Base-by-base conservation (phyloP, 2,888 invertebrate genomes). In the Perithous albicinctus region DNA sequence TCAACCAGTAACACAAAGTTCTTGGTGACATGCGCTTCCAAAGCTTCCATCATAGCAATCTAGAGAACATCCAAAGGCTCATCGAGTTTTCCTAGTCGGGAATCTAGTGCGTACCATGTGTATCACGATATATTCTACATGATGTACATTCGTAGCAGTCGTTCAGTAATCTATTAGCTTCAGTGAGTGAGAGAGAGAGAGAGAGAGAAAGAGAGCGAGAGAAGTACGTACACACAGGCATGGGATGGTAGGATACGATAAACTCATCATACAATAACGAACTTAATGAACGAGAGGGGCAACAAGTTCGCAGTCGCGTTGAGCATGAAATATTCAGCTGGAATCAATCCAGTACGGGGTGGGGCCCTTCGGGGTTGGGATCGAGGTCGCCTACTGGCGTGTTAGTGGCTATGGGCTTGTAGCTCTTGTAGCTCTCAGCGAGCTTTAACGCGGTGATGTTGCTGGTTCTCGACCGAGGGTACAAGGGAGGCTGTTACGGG, bases 251-350 rank as follows among this genome's bases (percentile, higher is more conserved):
- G 80, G 84, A 63, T 15, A 82, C 83, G 85, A 84, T 85, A 85
- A 87, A 84, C 80, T 85, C 84, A 76, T 85, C 80, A 72, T 64
- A 74, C 86, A 88, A 91, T 91, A 91, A 91, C 89, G 90, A 91
- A 86, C 88, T 88, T 89, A 90, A 90, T 90, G 88, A 90, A 89
- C 86, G 82, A 82, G 81, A 84, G 75, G 86, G 87, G 85, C 86
- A 88, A 88, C 89, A 89, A 92, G 89, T 89, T 89, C 83, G n/a
- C n/a, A 85, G 86, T 83, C 84, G 63, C 79, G 84, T 86, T 86
- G 86, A 77, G 75, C 85, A 91, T 92, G 87, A 92, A 92, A 92
- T 92, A 92, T 92, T 92, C 91, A 92, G 86, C 85, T 87, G 88
- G 89, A 92, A 92, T 92, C 92, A 92, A 92, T 92, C 90, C 90